Conservation (phyloP, 2,888 invertebrate genomes). For the Aphidius colemani region DNA sequence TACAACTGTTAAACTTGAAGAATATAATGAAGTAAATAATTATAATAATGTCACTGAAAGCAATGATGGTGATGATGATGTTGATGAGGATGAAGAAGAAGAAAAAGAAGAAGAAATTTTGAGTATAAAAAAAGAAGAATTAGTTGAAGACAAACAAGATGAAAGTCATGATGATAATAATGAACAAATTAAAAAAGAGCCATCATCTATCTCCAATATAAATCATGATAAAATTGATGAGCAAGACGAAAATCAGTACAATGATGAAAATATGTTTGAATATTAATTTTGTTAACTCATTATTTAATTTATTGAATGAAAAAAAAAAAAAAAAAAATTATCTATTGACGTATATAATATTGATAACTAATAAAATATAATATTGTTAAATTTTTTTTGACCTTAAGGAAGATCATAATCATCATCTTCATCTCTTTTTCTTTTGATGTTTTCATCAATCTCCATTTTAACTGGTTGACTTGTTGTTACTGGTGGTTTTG, state of each 20-base stretch:
- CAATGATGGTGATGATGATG: slow-evolving; percentile 14
- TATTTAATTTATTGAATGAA: neutral
- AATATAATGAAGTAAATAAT: slow-evolving; percentile 7
- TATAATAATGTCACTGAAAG: slow-evolving; percentile 10
- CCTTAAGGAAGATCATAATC: slow-evolving; percentile 53
- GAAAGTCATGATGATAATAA: slow-evolving; percentile 18
- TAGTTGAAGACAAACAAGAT: slow-evolving; percentile 20
- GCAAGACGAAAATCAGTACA: slow-evolving; percentile 22
- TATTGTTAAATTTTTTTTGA: too few relatives aligned
- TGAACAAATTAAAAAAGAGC: slow-evolving; percentile 9
- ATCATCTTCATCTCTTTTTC: slow-evolving; percentile 53
- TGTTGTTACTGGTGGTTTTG: slow-evolving; percentile 53
- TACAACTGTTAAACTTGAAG: too few relatives aligned
- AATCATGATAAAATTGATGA: slow-evolving; percentile 3
- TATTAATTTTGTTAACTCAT: slow-evolving; percentile 1
- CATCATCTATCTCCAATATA: neutral
- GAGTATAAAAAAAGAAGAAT: slow-evolving; percentile 6
- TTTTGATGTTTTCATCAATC: slow-evolving; percentile 47
- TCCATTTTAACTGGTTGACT: slow-evolving; percentile 53
- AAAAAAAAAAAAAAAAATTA: neutral
- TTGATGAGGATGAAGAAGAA: slow-evolving; percentile 24
- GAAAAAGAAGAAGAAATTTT: slow-evolving; percentile 19
- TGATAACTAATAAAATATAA: slow-evolving; percentile 17
- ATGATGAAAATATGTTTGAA: slow-evolving; percentile 10
- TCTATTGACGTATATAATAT: neutral